Percentiles rank a stretch among this genome's conserved stretches.
Conservation (phyloP, 1,140 invertebrate species). For the Drosophila lowei region DNA sequence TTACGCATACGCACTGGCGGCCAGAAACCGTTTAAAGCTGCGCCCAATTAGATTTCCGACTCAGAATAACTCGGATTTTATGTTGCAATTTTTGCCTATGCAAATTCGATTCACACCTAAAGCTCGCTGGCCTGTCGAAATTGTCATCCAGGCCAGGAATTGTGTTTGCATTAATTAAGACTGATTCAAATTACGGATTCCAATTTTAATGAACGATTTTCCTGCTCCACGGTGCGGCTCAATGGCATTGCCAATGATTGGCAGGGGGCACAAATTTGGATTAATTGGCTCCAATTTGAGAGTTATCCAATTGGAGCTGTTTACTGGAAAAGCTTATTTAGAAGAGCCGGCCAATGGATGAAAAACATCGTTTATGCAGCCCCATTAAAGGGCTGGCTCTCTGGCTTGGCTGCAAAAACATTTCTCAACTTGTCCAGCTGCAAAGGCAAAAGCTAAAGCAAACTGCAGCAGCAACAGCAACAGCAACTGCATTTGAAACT, state of each 20-base stretch:
- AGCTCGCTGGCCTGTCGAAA: background rate
- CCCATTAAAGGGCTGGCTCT: too few species aligned
- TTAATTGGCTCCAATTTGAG: conserved; percentile 27
- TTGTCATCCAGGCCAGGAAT: background rate
- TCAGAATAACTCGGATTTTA: background rate
- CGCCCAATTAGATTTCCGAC: background rate
- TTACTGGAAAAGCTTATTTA: conserved; percentile 3
- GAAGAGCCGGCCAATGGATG: too few species aligned
- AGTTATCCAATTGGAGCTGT: conserved; percentile 13
- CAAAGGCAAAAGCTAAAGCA: background rate
- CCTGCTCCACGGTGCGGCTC: background rate
- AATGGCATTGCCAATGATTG: conserved; percentile 5
- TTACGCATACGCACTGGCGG: background rate
- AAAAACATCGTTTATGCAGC: background rate
- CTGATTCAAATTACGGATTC: conserved; percentile 24
- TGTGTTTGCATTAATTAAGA: conserved; percentile 36
- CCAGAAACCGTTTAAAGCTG: background rate
- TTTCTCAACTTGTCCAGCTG: conserved; percentile 31
- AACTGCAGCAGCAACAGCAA: conserved; percentile 21
- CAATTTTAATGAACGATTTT: conserved; percentile 2
- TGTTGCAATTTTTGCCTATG: conserved; percentile 4
- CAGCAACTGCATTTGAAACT: conserved; percentile 51
- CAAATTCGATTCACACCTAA: conserved; percentile 38
- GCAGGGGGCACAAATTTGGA: conserved; percentile 7
- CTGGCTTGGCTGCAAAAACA: conserved; percentile 4